A percentile compares a stretch with the other conserved stretches of the same genome.
phyloP scores from a whole-genome alignment of 2,797 vertebrate species.

The Nannoperca australis region DNA sequence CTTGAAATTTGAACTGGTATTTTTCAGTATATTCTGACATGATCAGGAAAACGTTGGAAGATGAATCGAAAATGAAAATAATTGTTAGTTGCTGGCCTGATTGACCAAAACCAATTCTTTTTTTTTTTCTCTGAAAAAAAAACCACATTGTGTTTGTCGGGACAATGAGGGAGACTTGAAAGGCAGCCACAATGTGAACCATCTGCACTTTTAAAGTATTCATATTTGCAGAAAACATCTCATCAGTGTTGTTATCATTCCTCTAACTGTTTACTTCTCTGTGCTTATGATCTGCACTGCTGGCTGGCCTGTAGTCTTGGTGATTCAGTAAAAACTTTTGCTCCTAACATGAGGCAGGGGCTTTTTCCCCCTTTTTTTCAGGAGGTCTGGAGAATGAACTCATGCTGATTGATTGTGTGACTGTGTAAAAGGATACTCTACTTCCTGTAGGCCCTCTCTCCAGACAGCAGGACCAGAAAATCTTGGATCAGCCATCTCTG shows the following conservation, averaged over 20 bases:
- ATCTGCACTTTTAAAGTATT: conserved; percentile 23
- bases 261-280: conserved; percentile 59
- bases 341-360: conserved; percentile 51
- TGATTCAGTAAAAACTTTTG: conserved; percentile 60
- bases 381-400: conserved; percentile 82
- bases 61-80: neutral
- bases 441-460: conserved; percentile 82
- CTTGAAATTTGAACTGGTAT: too few relatives aligned
- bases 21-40: neutral
- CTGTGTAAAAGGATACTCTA: conserved; percentile 86
- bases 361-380: conserved; percentile 45
- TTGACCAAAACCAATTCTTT: neutral
- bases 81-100: neutral
- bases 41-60: neutral
- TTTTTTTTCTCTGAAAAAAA: conserved; percentile 4
- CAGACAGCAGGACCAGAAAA: conserved; percentile 77
- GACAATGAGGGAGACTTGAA: neutral
- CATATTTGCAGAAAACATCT: conserved; percentile 25
- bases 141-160: neutral
- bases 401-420: conserved; percentile 86
- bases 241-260: conserved; percentile 32
- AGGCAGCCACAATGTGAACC: neutral
- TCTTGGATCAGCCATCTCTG: conserved; percentile 67
- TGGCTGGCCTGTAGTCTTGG: conserved; percentile 47
- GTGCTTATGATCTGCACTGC: conserved; percentile 45